A percentile compares a stretch with the other conserved stretches of the same genome.
Conservation (phyloP, 2,888 invertebrate species). For the Cryptus viduatorius region DNA sequence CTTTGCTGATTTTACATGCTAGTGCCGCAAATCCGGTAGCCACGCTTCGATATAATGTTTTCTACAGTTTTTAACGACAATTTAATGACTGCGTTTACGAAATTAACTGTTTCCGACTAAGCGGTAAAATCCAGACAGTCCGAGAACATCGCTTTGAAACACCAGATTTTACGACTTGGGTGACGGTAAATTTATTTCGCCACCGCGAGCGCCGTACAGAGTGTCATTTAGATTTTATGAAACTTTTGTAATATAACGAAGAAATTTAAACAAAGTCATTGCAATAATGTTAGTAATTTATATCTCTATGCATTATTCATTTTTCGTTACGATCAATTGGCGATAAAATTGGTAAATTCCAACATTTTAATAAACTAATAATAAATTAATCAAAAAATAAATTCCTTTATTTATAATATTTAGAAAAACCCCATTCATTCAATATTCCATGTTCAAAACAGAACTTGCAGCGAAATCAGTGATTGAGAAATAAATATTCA, state of each 20-base stretch:
- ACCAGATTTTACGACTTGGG: constrained; percentile 42
- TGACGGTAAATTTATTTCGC: constrained; percentile 33
- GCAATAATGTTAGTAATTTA: neutral
- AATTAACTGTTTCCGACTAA: constrained; percentile 69
- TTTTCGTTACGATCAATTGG: neutral
- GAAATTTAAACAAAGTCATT: constrained; percentile 12
- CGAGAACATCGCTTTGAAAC: constrained; percentile 20
- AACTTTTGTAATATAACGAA: constrained; percentile 22
- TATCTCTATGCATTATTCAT: neutral
- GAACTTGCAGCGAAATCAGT: neutral
- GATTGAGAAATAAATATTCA: neutral
- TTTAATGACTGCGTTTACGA: constrained; percentile 65
- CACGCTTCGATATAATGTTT: constrained; percentile 47
- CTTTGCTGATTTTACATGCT: neutral
- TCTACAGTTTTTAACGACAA: constrained; percentile 61
- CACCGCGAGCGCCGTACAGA: neutral
- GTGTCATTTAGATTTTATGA: neutral
- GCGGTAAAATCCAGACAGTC: constrained; percentile 64
- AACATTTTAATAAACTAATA: neutral
- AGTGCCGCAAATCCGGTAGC: neutral
- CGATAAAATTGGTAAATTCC: neutral
- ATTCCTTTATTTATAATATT: too few species aligned
- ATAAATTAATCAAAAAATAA: neutral
- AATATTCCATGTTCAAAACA: neutral
- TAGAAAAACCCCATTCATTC: neutral